These are phyloP conservation scores for Kradibia gibbosae DNA, from an alignment of 1,140 invertebrate genomes.

Conservation along the genomic window DNA sequence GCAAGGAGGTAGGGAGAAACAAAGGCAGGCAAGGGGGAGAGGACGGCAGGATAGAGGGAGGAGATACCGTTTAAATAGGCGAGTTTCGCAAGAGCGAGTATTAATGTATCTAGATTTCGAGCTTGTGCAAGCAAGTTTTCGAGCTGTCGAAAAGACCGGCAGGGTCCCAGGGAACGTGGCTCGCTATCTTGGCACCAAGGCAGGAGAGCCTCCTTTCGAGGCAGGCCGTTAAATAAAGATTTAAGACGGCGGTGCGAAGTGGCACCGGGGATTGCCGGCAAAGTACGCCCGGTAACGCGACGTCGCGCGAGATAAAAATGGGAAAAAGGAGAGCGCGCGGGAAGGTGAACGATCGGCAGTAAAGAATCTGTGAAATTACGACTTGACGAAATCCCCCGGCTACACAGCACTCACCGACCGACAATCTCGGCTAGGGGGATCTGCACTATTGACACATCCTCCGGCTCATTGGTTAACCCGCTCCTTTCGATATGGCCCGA, in stretches of 20 bases:
- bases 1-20: not conserved
- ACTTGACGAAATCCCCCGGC: conserved; percentile 43
- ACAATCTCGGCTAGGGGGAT: not conserved
- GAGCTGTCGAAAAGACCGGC: not conserved
- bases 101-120: not conserved
- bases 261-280: not conserved
- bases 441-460: conserved; percentile 46
- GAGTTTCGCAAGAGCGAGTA: not conserved
- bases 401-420: not conserved
- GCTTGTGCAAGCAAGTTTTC: not conserved
- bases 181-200: not conserved
- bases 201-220: not conserved
- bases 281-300: not conserved
- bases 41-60: not conserved
- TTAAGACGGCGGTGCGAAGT: not conserved
- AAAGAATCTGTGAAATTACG: conserved; percentile 47
- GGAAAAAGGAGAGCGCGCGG: conserved; percentile 28
- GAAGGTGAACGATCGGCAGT: conserved; percentile 47
- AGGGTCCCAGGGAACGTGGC: not conserved
- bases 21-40: not conserved
- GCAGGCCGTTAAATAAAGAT: conserved; percentile 12
- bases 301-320: not conserved
- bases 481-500: conserved; percentile 3
- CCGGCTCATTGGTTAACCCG: conserved; percentile 24
- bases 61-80: not conserved